Evolutionary conservation across 2,113 vertebrate genomes (phyloP).

Genomic region (Notothenia coriiceps): DNA sequence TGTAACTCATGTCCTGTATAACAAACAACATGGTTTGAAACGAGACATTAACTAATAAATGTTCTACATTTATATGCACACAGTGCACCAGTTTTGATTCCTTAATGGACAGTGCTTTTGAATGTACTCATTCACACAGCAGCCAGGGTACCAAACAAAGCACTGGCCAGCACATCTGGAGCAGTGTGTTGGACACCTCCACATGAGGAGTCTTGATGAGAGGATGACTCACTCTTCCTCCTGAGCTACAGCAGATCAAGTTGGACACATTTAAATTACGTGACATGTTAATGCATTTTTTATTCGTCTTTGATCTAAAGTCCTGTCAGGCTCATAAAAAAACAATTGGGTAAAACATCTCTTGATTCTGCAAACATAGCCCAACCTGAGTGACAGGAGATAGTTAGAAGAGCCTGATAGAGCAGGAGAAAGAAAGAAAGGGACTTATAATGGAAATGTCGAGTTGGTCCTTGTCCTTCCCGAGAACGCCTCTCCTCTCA

Average conservation of each 20-base stretch:
- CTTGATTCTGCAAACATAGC: not conserved
- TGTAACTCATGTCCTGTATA: no score
- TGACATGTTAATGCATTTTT: not conserved
- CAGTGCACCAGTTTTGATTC: not conserved
- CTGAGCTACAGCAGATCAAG: not conserved
- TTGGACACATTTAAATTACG: not conserved
- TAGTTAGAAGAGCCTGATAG: constrained; percentile 1
- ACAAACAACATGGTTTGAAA: no score
- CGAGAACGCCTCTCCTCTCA: constrained; percentile 8
- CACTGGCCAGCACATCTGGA: not conserved
- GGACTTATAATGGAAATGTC: constrained; percentile 31
- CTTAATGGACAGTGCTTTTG: not conserved
- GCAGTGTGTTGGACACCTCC: not conserved
- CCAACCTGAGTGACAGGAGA: constrained; percentile 18
- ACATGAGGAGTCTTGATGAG: not conserved
- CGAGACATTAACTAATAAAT: no score
- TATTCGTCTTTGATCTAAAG: not conserved
- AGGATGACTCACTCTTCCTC: not conserved
- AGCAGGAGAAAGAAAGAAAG: constrained; percentile 9
- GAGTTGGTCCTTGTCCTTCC: constrained; percentile 40
- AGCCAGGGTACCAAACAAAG: not conserved
- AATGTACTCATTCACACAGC: not conserved
- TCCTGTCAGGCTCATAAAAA: not conserved
- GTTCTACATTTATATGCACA: not conserved
- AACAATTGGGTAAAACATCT: not conserved